A percentile compares a stretch with the other conserved stretches of the same genome.
Evolutionary conservation across 2,113 vertebrate genomes (phyloP).

Genomic region (Shinisaurus crocodilurus): DNA sequence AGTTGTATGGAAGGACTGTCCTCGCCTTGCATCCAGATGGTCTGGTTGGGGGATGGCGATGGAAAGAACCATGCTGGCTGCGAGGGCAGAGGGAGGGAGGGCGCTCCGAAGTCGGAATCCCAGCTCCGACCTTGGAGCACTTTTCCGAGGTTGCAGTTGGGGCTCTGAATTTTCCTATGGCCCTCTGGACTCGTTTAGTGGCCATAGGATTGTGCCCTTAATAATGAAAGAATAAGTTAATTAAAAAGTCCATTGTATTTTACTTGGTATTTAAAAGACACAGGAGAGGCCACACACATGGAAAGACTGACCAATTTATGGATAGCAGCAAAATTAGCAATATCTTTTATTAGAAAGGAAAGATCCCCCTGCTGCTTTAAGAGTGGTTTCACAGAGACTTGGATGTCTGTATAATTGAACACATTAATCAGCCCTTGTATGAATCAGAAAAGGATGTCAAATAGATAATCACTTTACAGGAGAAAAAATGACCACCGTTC

Average conservation of each 20-base stretch:
- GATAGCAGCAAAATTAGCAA: neutral
- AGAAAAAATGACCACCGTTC: neutral
- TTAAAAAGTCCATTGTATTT: neutral
- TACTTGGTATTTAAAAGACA: neutral
- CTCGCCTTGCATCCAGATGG: too few species aligned
- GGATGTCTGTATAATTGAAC: neutral
- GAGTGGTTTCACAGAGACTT: neutral
- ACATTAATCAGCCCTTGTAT: conserved; percentile 1
- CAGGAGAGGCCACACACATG: neutral
- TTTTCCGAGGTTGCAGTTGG: too few species aligned
- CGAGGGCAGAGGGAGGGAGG: too few species aligned
- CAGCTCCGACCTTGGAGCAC: too few species aligned
- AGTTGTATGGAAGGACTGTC: too few species aligned
- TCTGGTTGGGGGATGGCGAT: too few species aligned
- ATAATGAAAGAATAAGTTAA: neutral
- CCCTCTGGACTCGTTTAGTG: too few species aligned
- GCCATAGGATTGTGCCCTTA: too few species aligned
- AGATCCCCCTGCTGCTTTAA: conserved; percentile 21
- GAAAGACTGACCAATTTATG: neutral
- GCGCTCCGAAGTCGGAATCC: too few species aligned
- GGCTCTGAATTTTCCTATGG: too few species aligned
- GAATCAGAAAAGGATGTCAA: neutral
- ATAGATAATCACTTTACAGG: neutral
- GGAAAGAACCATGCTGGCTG: too few species aligned
- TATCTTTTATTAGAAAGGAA: conserved; percentile 34